Evolutionary conservation across 2,888 invertebrate genomes (phyloP).

Genomic region (Pheosia gnoma): DNA sequence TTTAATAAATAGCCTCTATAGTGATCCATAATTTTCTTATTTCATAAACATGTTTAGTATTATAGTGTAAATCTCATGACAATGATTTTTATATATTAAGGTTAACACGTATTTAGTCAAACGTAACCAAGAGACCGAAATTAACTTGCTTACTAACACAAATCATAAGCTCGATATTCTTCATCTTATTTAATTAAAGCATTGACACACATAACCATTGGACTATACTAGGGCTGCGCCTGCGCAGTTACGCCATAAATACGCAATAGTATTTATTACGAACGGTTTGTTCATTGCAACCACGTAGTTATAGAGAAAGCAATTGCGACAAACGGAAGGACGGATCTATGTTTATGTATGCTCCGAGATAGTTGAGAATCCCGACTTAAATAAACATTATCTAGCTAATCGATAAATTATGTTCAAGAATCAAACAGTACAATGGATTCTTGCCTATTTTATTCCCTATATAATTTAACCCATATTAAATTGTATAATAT

Average conservation of each 20-base stretch:
- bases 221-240: conserved; percentile 51
- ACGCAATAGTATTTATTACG: conserved; percentile 36
- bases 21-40: too few relatives aligned
- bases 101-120: conserved; percentile 15
- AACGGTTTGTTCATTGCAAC: conserved; percentile 52
- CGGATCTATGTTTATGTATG: conserved; percentile 52
- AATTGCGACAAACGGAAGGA: conserved; percentile 66
- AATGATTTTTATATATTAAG: conserved; percentile 9
- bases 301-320: conserved; percentile 73
- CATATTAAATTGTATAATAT: too few relatives aligned
- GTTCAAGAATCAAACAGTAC: too few relatives aligned
- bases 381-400: conserved; percentile 52
- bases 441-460: too few relatives aligned
- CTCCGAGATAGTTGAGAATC: conserved; percentile 59
- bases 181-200: conserved; percentile 56
- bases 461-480: too few relatives aligned
- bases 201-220: conserved; percentile 61
- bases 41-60: too few relatives aligned
- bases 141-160: conserved; percentile 31
- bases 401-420: conserved; percentile 27
- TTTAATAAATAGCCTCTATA: too few relatives aligned
- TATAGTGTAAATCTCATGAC: too few relatives aligned
- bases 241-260: conserved; percentile 28
- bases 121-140: conserved; percentile 7
- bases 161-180: conserved; percentile 39